Conservation (phyloP, 2,888 invertebrate genomes). For the Chrysodeixis includens region DNA sequence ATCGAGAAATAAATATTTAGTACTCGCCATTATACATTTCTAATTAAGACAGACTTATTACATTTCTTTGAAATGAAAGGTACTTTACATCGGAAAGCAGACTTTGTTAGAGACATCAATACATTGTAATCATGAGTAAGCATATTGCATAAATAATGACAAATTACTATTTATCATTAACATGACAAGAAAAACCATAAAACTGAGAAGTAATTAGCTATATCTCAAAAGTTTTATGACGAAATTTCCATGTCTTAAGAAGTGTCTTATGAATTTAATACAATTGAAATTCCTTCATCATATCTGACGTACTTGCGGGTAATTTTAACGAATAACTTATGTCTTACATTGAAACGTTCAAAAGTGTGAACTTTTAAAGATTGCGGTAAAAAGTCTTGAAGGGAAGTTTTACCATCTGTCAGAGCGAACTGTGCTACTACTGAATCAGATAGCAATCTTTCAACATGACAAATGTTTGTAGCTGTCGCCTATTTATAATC, state of each 20-base stretch:
- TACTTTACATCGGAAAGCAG: background rate
- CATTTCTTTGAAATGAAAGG: background rate
- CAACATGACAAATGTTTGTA: slow-evolving; percentile 79
- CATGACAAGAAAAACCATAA: slow-evolving; percentile 1
- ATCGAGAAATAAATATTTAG: background rate
- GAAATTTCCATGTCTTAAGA: slow-evolving; percentile 15
- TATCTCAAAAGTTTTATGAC: slow-evolving; percentile 14
- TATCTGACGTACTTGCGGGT: slow-evolving; percentile 8
- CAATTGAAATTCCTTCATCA: slow-evolving; percentile 11
- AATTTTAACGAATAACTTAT: slow-evolving; percentile 16
- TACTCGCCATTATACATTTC: background rate
- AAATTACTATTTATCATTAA: background rate
- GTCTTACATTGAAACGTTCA: slow-evolving; percentile 18
- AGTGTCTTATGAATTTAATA: background rate
- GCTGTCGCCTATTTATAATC: slow-evolving; percentile 76
- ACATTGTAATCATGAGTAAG: background rate
- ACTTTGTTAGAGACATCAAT: background rate
- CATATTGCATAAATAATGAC: background rate
- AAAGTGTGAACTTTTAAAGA: slow-evolving; percentile 22
- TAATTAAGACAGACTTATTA: too few species aligned
- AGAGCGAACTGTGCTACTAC: slow-evolving; percentile 60
- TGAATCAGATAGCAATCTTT: slow-evolving; percentile 82
- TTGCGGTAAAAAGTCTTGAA: slow-evolving; percentile 43
- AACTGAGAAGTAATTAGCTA: slow-evolving; percentile 20
- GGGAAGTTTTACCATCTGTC: slow-evolving; percentile 41